phyloP scores from a whole-genome alignment of 2,888 invertebrate genomes.

The Leptopilina myrica region DNA sequence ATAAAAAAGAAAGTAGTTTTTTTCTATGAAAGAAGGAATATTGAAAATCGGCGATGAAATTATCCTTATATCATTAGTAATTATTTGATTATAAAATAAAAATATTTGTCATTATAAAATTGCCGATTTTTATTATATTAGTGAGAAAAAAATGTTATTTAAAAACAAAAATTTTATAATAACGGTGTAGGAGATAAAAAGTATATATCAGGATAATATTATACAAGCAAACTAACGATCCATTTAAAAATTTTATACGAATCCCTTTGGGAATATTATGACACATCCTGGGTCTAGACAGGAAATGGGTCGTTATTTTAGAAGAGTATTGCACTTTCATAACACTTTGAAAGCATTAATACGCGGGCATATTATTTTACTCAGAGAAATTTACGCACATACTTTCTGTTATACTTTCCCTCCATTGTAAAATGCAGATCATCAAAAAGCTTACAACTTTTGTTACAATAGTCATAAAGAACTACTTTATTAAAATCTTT shows the following conservation, averaged over 20 bases:
- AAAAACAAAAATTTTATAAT: background rate
- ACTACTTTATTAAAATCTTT: background rate
- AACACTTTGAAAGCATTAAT: slow-evolving; percentile 10
- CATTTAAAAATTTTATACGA: slow-evolving; percentile 8
- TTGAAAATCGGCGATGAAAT: no score
- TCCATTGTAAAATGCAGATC: background rate
- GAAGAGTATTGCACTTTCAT: slow-evolving; percentile 11
- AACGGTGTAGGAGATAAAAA: background rate
- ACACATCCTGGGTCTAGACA: slow-evolving; percentile 11
- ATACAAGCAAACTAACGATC: background rate
- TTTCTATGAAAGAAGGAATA: background rate
- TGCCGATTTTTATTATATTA: background rate
- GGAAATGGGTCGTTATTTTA: slow-evolving; percentile 14
- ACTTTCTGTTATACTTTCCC: background rate
- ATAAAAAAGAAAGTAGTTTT: background rate
- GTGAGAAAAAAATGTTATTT: background rate
- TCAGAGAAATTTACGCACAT: slow-evolving; percentile 6
- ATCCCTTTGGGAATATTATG: background rate
- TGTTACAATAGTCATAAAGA: background rate
- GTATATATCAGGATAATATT: background rate
- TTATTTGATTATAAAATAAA: no score
- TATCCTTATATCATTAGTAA: no score
- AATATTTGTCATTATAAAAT: no score
- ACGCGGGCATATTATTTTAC: background rate
- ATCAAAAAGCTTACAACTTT: slow-evolving; percentile 6